These are phyloP conservation scores for Stratiomys singularior DNA, from an alignment of 2,888 invertebrate genomes.

Conservation along the genomic window DNA sequence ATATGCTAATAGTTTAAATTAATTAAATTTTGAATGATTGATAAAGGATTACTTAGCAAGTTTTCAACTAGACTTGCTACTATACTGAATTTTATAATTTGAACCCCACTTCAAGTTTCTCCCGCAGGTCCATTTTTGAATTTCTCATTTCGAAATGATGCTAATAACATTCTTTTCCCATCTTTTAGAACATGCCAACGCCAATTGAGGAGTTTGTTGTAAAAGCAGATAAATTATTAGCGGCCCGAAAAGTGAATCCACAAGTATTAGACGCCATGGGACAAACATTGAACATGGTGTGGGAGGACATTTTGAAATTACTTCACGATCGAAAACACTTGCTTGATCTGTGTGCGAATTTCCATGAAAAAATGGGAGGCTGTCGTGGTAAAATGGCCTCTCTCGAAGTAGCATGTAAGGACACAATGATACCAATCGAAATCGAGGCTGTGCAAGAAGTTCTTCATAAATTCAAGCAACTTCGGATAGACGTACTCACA, in stretches of 20 bases:
- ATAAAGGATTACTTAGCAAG: too few relatives aligned
- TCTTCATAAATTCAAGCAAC: constrained; percentile 76
- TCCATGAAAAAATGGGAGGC: constrained; percentile 77
- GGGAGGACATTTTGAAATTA: constrained; percentile 84
- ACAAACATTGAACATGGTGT: constrained; percentile 77
- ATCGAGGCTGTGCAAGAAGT: constrained; percentile 77
- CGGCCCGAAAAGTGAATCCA: constrained; percentile 77
- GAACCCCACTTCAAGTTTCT: too few relatives aligned
- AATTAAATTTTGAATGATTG: too few relatives aligned
- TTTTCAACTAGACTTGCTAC: too few relatives aligned
- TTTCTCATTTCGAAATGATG: neutral
- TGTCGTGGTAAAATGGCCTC: constrained; percentile 76
- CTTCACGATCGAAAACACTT: constrained; percentile 81
- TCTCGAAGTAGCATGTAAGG: constrained; percentile 76
- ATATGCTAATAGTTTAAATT: too few relatives aligned
- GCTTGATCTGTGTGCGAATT: constrained; percentile 80
- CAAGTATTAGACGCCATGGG: constrained; percentile 92
- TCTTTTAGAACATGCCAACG: constrained; percentile 83
- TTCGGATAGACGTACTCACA: constrained; percentile 78
- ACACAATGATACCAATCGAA: constrained; percentile 75
- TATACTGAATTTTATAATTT: too few relatives aligned
- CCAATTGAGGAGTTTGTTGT: constrained; percentile 87
- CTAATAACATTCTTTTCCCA: too few relatives aligned
- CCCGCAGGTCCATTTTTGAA: too few relatives aligned
- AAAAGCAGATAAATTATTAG: constrained; percentile 86